phyloP scores from a whole-genome alignment of 2,113 vertebrate genomes.

The Ochotona curzoniae region DNA sequence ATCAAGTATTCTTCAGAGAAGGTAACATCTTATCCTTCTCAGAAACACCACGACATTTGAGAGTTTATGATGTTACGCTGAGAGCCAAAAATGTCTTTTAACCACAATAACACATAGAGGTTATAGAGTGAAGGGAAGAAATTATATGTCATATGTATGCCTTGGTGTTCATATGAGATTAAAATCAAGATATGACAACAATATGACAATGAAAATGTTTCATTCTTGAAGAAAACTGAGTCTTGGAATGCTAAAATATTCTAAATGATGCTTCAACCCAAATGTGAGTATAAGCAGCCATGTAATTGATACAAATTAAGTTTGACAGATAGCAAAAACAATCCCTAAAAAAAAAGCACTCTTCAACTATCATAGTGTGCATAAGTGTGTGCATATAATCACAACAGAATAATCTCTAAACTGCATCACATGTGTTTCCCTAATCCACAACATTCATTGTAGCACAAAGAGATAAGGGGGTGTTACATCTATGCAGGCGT shows the following conservation, averaged over 20 bases:
- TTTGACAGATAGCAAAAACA: slow-evolving; percentile 69
- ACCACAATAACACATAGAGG: neutral
- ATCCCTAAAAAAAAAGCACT: slow-evolving; percentile 57
- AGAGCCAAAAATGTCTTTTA: neutral
- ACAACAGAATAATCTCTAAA: slow-evolving; percentile 58
- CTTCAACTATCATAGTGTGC: slow-evolving; percentile 44
- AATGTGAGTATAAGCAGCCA: slow-evolving; percentile 52
- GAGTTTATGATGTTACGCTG: neutral
- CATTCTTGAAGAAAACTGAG: slow-evolving; percentile 33
- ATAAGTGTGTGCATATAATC: slow-evolving; percentile 1
- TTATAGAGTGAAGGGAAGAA: slow-evolving; percentile 5
- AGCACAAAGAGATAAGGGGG: slow-evolving; percentile 52
- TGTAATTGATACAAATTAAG: slow-evolving; percentile 77
- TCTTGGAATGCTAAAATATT: slow-evolving; percentile 50
- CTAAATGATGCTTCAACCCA: slow-evolving; percentile 43
- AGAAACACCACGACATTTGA: neutral
- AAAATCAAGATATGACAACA: neutral
- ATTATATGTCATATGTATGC: slow-evolving; percentile 24
- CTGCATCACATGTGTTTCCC: slow-evolving; percentile 60
- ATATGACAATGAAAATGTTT: no score
- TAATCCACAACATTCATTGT: slow-evolving; percentile 66
- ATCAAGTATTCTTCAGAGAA: slow-evolving; percentile 45
- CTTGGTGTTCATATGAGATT: slow-evolving; percentile 45
- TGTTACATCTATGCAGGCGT: slow-evolving; percentile 58
- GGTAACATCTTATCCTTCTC: neutral